Evolutionary conservation across 2,888 invertebrate species (phyloP).

Genomic region (Lumbricus terrestris): DNA sequence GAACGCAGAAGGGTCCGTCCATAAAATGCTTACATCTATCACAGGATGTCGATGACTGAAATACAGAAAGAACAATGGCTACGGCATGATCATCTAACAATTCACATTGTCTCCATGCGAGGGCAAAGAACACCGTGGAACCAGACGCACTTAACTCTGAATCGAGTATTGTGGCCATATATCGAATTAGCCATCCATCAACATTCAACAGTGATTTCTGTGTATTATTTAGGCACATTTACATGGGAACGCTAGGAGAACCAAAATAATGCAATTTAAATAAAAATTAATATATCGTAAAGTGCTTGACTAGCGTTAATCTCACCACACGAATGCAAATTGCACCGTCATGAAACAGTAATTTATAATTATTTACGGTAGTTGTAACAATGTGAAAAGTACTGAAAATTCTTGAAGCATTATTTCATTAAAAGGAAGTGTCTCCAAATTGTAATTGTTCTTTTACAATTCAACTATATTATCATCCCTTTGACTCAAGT

Average conservation of each 20-base stretch:
- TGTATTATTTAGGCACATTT: neutral
- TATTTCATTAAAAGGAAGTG: neutral
- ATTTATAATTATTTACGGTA: neutral
- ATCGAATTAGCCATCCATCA: neutral
- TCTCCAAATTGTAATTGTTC: too few species aligned
- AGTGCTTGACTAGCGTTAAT: neutral
- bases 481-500: neutral
- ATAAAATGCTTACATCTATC: conserved; percentile 59
- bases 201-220: neutral
- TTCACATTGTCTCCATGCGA: neutral
- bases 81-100: neutral
- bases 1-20: conserved; percentile 24
- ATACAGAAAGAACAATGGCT: neutral
- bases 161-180: neutral
- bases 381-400: neutral
- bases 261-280: too few species aligned
- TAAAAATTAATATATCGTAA: neutral
- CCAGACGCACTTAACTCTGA: neutral
- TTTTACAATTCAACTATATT: too few species aligned
- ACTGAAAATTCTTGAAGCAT: neutral
- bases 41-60: conserved; percentile 76
- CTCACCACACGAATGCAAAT: neutral
- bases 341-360: neutral
- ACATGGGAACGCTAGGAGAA: too few species aligned
- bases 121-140: neutral